These are phyloP conservation scores for Drosophila eohydei DNA, from an alignment of 2,888 invertebrate species.

Conservation along the genomic window DNA sequence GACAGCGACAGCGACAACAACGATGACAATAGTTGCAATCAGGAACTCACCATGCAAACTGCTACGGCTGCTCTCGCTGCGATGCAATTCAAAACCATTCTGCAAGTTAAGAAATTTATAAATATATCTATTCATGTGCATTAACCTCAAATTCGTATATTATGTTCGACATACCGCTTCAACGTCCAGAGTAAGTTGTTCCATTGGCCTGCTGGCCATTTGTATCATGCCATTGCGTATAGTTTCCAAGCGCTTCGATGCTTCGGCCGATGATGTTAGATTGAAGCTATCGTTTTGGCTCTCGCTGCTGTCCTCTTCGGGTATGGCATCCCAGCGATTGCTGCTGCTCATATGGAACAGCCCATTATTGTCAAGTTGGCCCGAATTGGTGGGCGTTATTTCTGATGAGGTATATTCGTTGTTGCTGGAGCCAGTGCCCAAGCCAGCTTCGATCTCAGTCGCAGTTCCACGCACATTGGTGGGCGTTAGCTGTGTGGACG, in stretches of 20 bases:
- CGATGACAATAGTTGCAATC: slow-evolving; percentile 37
- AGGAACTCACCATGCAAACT: slow-evolving; percentile 65
- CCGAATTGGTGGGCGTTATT: slow-evolving; percentile 77
- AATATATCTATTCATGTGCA: neutral
- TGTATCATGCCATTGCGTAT: slow-evolving; percentile 82
- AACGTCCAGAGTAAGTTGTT: slow-evolving; percentile 88
- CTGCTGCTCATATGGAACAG: slow-evolving; percentile 67
- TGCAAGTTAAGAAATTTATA: slow-evolving; percentile 69
- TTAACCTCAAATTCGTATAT: neutral
- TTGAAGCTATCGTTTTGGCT: slow-evolving; percentile 74
- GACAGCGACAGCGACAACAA: slow-evolving; percentile 13
- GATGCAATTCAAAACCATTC: slow-evolving; percentile 87
- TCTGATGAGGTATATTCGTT: slow-evolving; percentile 72
- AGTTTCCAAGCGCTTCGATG: slow-evolving; percentile 77
- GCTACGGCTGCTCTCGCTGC: slow-evolving; percentile 66
- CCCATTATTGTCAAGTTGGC: slow-evolving; percentile 65
- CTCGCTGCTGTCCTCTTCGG: slow-evolving; percentile 75
- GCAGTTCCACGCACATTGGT: slow-evolving; percentile 61
- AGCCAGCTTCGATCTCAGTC: slow-evolving; percentile 55
- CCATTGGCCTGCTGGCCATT: slow-evolving; percentile 78
- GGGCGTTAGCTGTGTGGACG: slow-evolving; percentile 79
- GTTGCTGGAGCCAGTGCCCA: slow-evolving; percentile 38
- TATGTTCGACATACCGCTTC: slow-evolving; percentile 87
- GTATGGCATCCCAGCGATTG: slow-evolving; percentile 81
- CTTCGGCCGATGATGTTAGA: slow-evolving; percentile 76